Evolutionary conservation across 2,888 invertebrate genomes (phyloP).

Genomic region (Oscheius sp.): DNA sequence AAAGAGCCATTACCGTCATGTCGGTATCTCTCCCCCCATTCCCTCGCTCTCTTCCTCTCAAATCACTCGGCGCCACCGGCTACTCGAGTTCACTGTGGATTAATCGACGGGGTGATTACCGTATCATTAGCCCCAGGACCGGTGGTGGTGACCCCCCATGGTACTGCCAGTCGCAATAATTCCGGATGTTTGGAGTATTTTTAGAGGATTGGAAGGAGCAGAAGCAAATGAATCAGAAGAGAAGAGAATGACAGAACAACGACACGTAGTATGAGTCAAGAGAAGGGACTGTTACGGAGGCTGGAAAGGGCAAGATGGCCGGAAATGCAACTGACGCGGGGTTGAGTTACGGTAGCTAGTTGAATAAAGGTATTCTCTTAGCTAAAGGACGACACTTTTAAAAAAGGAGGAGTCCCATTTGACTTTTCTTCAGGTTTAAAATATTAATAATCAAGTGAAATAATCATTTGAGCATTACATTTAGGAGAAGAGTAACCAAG

Average conservation of each 20-base stretch:
- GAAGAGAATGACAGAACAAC: background rate
- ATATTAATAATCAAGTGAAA: no score
- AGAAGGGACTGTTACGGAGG: background rate
- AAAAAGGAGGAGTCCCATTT: background rate
- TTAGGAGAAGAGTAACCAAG: background rate
- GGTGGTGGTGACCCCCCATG: conserved; percentile 23
- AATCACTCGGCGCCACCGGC: background rate
- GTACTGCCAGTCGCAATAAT: background rate
- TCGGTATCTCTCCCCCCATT: conserved; percentile 1
- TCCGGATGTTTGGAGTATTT: no score
- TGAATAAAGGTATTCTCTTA: no score
- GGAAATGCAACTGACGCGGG: conserved; percentile 10
- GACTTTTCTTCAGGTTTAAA: no score
- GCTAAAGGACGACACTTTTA: background rate
- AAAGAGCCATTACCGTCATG: conserved; percentile 27
- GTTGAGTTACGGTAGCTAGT: background rate
- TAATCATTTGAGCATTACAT: no score
- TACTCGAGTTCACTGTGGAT: conserved; percentile 20
- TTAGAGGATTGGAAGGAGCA: no score
- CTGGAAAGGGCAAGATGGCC: background rate
- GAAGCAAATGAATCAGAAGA: conserved; percentile 14
- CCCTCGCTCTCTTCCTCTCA: conserved; percentile 13
- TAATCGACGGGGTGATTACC: conserved; percentile 20
- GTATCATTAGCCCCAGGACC: conserved; percentile 25
- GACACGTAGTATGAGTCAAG: conserved; percentile 9